Evolutionary conservation across 2,888 invertebrate genomes (phyloP).

Genomic region (Nymphalis urticae): DNA sequence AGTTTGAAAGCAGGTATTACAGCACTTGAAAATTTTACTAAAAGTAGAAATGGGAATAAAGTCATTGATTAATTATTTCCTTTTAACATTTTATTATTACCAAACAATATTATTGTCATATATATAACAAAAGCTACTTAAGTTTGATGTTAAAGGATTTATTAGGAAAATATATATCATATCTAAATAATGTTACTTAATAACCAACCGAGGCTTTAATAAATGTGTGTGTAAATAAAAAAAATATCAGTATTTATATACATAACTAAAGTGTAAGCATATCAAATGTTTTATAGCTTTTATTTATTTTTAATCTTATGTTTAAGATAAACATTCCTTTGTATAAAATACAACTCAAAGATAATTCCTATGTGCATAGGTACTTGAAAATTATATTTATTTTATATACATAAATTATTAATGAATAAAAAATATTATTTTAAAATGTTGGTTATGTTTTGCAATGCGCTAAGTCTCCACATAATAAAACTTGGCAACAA

Average conservation of each 20-base stretch:
- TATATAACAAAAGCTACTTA: background rate
- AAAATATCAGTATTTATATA: slow-evolving; percentile 36
- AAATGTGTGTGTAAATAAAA: background rate
- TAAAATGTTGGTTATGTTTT: too few species aligned
- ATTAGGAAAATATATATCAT: too few species aligned
- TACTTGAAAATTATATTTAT: too few species aligned
- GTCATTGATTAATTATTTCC: slow-evolving; percentile 16
- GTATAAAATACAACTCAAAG: too few species aligned
- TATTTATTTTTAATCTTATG: background rate
- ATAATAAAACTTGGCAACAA: too few species aligned
- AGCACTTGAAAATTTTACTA: slow-evolving; percentile 83
- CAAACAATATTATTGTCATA: background rate
- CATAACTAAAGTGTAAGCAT: slow-evolving; percentile 18
- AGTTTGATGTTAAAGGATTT: background rate
- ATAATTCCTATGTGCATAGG: too few species aligned
- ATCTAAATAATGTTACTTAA: background rate
- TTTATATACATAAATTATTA: too few species aligned
- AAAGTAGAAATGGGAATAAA: slow-evolving; percentile 45
- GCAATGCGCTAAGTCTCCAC: too few species aligned
- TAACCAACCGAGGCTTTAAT: background rate
- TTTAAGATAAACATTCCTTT: background rate
- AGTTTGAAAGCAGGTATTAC: slow-evolving; percentile 88
- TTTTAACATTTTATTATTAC: background rate
- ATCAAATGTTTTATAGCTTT: slow-evolving; percentile 3
- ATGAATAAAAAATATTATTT: too few species aligned